Percentiles rank a stretch among this genome's conserved stretches.
Conservation (phyloP, 2,888 invertebrate species). For the Bursaphelenchus okinawaensis region DNA sequence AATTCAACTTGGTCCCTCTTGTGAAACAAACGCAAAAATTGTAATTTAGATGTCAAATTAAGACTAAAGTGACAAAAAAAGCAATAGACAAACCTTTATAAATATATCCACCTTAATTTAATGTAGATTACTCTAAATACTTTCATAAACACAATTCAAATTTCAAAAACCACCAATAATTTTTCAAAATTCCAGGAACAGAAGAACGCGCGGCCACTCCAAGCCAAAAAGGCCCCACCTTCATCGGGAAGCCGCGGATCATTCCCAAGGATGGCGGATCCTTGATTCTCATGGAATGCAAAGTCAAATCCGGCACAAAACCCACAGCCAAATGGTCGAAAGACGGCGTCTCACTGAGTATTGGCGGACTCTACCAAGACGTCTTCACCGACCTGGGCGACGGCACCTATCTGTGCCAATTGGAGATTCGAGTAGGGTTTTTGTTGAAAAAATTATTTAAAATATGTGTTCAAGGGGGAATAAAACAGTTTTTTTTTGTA, state of each 20-base stretch:
- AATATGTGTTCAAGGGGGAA: background rate
- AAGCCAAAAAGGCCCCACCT: slow-evolving; percentile 68
- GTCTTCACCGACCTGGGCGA: slow-evolving; percentile 56
- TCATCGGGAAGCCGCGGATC: slow-evolving; percentile 95
- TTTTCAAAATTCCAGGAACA: slow-evolving; percentile 63
- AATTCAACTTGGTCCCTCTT: too few species aligned
- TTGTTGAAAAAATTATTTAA: background rate
- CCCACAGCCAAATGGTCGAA: slow-evolving; percentile 65
- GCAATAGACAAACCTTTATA: slow-evolving; percentile 3
- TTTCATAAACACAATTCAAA: background rate
- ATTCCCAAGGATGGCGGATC: slow-evolving; percentile 96
- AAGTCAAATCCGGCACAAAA: slow-evolving; percentile 78
- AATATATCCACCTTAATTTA: background rate
- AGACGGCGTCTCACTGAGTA: slow-evolving; percentile 46
- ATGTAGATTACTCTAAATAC: background rate
- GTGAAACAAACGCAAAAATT: too few species aligned
- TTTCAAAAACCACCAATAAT: background rate
- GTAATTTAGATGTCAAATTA: too few species aligned
- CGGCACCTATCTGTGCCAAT: slow-evolving; percentile 55
- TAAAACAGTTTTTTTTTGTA: background rate
- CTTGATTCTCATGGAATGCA: slow-evolving; percentile 91
- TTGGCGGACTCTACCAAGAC: slow-evolving; percentile 53
- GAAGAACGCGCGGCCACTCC: slow-evolving; percentile 57
- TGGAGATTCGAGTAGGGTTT: slow-evolving; percentile 55
- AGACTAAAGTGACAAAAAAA: too few species aligned